These are phyloP conservation scores for Mycetomoellerius zeteki DNA, from an alignment of 1,140 invertebrate genomes.

Conservation along the genomic window DNA sequence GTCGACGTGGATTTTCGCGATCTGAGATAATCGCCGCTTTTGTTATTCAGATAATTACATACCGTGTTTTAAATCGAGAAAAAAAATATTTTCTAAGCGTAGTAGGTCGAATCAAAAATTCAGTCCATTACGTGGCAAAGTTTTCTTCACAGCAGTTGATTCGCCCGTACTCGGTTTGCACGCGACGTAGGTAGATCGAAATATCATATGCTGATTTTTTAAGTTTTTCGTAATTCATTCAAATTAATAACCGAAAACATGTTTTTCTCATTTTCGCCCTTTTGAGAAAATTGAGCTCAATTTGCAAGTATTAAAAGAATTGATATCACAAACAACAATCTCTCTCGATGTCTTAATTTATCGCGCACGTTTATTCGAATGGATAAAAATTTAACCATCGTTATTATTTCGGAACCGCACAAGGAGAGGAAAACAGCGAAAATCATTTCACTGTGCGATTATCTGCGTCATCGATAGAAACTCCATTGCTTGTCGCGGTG, in stretches of 20 bases:
- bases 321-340: not conserved
- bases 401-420: not conserved
- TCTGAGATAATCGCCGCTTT: slow-evolving; percentile 2
- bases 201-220: slow-evolving; percentile 28
- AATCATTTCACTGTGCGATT: slow-evolving; percentile 63
- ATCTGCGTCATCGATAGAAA: slow-evolving; percentile 62
- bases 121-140: slow-evolving; percentile 45
- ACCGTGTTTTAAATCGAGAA: slow-evolving; percentile 1
- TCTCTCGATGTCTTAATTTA: not conserved
- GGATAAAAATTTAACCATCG: slow-evolving; percentile 15
- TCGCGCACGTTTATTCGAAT: not conserved
- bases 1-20: slow-evolving; percentile 1
- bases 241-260: slow-evolving; percentile 8
- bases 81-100: slow-evolving; percentile 30
- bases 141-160: slow-evolving; percentile 51
- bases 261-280: not conserved
- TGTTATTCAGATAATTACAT: slow-evolving; percentile 1
- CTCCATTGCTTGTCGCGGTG: slow-evolving; percentile 58
- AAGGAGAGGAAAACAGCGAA: slow-evolving; percentile 13
- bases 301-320: not conserved
- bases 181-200: slow-evolving; percentile 46
- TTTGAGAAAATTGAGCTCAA: not conserved
- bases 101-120: slow-evolving; percentile 46
- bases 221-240: not conserved
- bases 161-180: slow-evolving; percentile 9